phyloP scores from a whole-genome alignment of 2,888 invertebrate genomes.

The Caenorhabditis japonica region DNA sequence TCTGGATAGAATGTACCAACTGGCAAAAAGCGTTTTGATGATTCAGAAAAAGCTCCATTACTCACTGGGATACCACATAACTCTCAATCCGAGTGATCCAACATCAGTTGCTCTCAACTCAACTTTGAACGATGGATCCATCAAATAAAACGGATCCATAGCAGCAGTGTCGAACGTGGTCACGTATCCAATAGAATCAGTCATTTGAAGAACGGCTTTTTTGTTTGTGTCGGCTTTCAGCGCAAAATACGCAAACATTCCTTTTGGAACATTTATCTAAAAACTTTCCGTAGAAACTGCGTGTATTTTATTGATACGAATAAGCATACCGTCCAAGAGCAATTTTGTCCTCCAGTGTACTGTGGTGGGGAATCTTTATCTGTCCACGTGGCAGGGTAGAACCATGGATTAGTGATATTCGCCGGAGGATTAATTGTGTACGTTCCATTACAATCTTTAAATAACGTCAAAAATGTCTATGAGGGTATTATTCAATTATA shows the following conservation, averaged over 20 bases:
- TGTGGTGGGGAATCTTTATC: constrained; percentile 1
- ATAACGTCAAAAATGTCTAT: no score
- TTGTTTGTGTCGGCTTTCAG: constrained; percentile 5
- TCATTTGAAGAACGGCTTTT: constrained; percentile 1
- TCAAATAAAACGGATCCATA: constrained; percentile 8
- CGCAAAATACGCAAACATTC: constrained; percentile 9
- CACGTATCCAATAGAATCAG: constrained; percentile 18
- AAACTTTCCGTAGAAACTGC: no score
- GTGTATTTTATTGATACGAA: no score
- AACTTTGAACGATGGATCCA: constrained; percentile 17
- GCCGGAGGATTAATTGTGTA: constrained; percentile 19
- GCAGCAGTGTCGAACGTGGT: not conserved
- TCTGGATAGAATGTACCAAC: not conserved
- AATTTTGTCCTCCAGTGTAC: constrained; percentile 23
- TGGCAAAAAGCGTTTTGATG: constrained; percentile 2
- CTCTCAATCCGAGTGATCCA: constrained; percentile 13
- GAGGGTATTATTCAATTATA: no score
- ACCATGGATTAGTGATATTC: constrained; percentile 9
- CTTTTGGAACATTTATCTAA: constrained; percentile 28
- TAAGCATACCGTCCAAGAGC: constrained; percentile 25
- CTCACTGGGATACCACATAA: constrained; percentile 11
- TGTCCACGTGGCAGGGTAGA: constrained; percentile 11
- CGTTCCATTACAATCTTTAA: constrained; percentile 16
- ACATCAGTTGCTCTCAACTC: not conserved
- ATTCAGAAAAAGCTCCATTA: not conserved